A percentile compares a stretch with the other conserved stretches of the same genome.
Evolutionary conservation across 2,113 vertebrate genomes (phyloP).

Genomic region (Hiodon alosoides): DNA sequence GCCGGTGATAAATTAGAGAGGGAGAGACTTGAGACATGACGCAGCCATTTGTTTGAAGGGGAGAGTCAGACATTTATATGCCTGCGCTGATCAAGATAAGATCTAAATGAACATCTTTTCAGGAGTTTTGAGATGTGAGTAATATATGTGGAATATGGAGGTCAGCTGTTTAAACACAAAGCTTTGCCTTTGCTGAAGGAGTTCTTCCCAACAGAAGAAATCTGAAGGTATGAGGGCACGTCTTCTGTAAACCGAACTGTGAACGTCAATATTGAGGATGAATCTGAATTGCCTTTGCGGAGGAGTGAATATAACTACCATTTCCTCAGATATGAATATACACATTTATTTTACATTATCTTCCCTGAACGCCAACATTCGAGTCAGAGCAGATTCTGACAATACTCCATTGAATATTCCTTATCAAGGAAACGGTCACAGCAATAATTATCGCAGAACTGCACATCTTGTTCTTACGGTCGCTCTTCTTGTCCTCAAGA

Average conservation of each 20-base stretch:
- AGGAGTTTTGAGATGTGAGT: background rate
- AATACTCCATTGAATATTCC: background rate
- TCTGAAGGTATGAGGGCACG: background rate
- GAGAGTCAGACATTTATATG: conserved; percentile 18
- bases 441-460: background rate
- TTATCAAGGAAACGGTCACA: background rate
- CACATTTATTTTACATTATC: background rate
- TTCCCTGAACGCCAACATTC: background rate
- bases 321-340: background rate
- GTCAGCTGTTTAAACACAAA: conserved; percentile 18
- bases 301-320: background rate
- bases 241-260: conserved; percentile 9
- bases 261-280: background rate
- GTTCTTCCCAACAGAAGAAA: background rate
- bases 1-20: conserved; percentile 3
- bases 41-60: background rate
- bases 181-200: background rate
- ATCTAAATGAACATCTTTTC: conserved; percentile 9
- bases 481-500: conserved; percentile 6
- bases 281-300: background rate
- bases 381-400: background rate
- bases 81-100: conserved; percentile 16
- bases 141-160: background rate
- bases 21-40: background rate
- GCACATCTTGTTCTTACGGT: background rate